Base-by-base conservation (phyloP, 2,797 vertebrate genomes). In the Enteromius mattozi region DNA sequence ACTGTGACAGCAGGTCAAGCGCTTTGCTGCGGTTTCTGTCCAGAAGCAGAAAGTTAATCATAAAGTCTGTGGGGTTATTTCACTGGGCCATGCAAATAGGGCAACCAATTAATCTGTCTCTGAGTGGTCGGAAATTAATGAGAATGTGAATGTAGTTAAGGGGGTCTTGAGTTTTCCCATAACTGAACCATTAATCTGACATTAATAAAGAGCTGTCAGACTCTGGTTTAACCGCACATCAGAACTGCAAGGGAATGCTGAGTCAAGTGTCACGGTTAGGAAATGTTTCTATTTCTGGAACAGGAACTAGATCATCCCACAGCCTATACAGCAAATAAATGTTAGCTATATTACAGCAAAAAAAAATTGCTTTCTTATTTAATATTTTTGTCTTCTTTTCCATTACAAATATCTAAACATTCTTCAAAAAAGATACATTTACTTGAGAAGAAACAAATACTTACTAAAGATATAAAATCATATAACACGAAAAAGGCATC, bases 101-200 rank as follows among this genome's bases (percentile, higher is more conserved):
- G 68, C 86, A 71, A 61, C 59, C 59, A 68, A 75, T 81, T 87
- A 78, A 87, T 85, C 82, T 81, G 76, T 78, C 75, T 82, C 54
- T 54, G 49, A 75, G 61, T 33, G 30, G 24, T 81, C 69, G 12
- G 51, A 76, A 85, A 85, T 81, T 74, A 85, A 85, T 74, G 83
- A 85, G 80, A 82, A 74, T 83, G 33, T 83, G 63, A 80, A 70
- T 83, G 59, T 80, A 77, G 59, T 66, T 42, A 40, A 81, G 78
- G 78, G 56, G n/a, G 70, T 59, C 78, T 79, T 1, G 21, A 47
- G 70, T 51, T 35, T 51, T 45, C 37, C 65, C 42, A 83, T 82
- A 83, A 82, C n/a, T 69, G 17, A 71, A 63, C 81, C 47, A 85
- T 82, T 85, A 68, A 81, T 81, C 49, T 76, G 47, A 81, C 56